Percentiles rank a stretch among this genome's conserved stretches.
Evolutionary conservation across 2,888 invertebrate genomes (phyloP).

Genomic region (Drosophila kambysellisi): DNA sequence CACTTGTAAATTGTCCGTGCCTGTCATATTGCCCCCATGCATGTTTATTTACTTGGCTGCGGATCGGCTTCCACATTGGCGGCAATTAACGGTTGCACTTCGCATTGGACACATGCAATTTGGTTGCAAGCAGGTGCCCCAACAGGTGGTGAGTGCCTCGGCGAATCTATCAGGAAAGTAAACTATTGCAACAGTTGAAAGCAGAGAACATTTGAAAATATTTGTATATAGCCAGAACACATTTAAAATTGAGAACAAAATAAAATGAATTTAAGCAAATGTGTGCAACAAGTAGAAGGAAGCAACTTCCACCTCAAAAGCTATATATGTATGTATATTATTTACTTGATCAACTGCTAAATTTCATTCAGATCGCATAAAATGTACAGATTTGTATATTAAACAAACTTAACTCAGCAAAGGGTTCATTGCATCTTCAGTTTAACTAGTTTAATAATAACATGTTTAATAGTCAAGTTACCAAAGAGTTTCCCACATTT

Average conservation of each 20-base stretch:
- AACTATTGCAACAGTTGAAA: neutral
- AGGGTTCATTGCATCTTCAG: neutral
- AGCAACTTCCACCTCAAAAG: neutral
- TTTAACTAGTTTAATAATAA: neutral
- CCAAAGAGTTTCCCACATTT: slow-evolving; percentile 46
- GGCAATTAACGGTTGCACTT: slow-evolving; percentile 66
- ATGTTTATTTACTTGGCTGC: slow-evolving; percentile 37
- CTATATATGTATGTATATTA: neutral
- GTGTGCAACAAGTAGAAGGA: neutral
- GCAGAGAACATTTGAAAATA: neutral
- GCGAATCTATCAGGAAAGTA: neutral
- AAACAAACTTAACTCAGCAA: neutral
- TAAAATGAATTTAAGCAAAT: neutral
- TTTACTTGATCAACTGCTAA: neutral
- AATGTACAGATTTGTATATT: neutral
- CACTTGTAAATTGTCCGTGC: slow-evolving; percentile 59
- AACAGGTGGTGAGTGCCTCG: neutral
- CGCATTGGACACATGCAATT: slow-evolving; percentile 50
- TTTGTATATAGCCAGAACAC: neutral
- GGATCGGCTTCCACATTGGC: slow-evolving; percentile 41
- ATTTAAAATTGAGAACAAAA: neutral
- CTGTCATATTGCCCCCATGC: slow-evolving; percentile 44
- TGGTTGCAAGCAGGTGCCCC: slow-evolving; percentile 16
- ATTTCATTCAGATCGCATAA: no score
- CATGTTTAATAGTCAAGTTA: neutral